Percentiles rank a stretch among this genome's conserved stretches.
phyloP scores from a whole-genome alignment of 2,888 invertebrate genomes.

The Megalurothrips usitatus region DNA sequence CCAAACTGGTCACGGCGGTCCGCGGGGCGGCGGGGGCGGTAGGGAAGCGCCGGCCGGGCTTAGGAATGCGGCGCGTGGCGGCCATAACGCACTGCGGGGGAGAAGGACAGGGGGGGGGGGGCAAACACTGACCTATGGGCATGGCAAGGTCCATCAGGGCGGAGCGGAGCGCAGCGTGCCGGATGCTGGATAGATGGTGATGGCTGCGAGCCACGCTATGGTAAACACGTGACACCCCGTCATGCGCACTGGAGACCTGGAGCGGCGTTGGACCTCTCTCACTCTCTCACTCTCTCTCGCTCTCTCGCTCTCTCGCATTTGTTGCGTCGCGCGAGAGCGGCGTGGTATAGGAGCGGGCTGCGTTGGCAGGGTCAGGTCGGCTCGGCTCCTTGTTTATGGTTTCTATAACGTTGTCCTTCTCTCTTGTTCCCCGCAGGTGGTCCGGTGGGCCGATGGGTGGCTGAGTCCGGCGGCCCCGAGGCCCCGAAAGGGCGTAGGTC shows the following conservation, averaged over 20 bases:
- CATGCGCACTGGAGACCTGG: too few species aligned
- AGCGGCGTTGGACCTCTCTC: too few species aligned
- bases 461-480: background rate
- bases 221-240: background rate
- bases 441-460: background rate
- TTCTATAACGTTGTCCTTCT: too few species aligned
- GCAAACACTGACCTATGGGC: background rate
- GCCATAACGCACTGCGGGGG: background rate
- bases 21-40: background rate
- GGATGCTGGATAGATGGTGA: background rate
- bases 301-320: too few species aligned
- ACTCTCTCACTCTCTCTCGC: too few species aligned
- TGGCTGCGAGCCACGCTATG: background rate
- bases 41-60: background rate
- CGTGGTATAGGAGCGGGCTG: too few species aligned
- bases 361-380: too few species aligned
- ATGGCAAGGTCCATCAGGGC: background rate
- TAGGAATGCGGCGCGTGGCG: constrained; percentile 11
- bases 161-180: background rate
- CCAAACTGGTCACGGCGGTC: constrained; percentile 11
- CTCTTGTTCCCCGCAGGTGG: background rate
- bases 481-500: background rate
- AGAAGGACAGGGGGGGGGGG: background rate
- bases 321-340: too few species aligned
- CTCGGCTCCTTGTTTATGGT: too few species aligned